Base-by-base conservation (phyloP, 2,888 invertebrate genomes). In the Steinernema scapterisci region DNA sequence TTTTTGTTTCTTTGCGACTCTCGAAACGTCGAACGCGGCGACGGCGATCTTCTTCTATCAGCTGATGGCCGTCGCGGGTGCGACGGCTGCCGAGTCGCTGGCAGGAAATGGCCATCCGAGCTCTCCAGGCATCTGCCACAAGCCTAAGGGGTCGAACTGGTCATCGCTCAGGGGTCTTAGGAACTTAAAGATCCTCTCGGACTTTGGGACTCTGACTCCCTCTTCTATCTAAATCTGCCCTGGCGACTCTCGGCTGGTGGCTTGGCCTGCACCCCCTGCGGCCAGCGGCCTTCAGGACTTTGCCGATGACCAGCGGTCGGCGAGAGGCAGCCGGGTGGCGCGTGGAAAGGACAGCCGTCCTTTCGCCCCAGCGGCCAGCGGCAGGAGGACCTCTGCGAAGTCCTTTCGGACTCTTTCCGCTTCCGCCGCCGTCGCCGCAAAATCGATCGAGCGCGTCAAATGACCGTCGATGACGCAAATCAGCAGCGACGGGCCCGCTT, bases 1-100 rank as follows among this genome's bases (percentile, higher is more conserved):
- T 63, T 54, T 63, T 63, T 63, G 63, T 63, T 63, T 63, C 63
- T 63, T 54, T 63, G 63, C 63, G 63, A 63, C 63, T 63, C 63
- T 63, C 31, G 63, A 63, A 63, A 63, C 63, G 63, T 63, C 63
- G 63, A 6, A 16, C 31, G 31, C 63, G 63, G n/a, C n/a, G n/a
- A n/a, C n/a, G n/a, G n/a, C n/a, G n/a, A n/a, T n/a, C 52, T 23
- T 19, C 52, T 19, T 19, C 27, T 31, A 63, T 63, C 63, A 63
- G 63, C 63, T 63, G 63, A 63, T 63, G 63, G 38, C 63, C 16
- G 16, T 21, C 21, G 21, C 21, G 19, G 3, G 6, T 54, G 54
- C n/a, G n/a, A n/a, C n/a, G n/a, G n/a, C n/a, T n/a, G n/a, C n/a
- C n/a, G n/a, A n/a, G n/a, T n/a, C n/a, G n/a, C n/a, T n/a, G n/a